phyloP scores from a whole-genome alignment of 2,113 vertebrate species.

The Eulemur rufifrons region DNA sequence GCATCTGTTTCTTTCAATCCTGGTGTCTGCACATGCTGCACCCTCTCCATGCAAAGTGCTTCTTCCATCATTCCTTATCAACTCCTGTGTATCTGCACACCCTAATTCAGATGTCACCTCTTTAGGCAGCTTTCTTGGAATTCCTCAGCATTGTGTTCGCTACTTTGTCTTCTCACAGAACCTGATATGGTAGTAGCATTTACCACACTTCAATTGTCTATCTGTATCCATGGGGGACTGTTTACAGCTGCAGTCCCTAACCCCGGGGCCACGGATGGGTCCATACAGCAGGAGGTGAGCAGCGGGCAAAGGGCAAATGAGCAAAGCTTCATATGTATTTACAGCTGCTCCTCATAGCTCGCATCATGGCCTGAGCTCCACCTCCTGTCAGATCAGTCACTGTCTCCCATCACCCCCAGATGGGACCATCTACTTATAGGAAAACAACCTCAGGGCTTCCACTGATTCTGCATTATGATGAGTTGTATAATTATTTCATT shows the following conservation, averaged over 20 bases:
- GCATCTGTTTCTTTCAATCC: not conserved
- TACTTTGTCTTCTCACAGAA: slow-evolving; percentile 31
- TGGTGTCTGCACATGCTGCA: not conserved
- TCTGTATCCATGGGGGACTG: not conserved
- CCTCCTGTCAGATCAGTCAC: too few species aligned
- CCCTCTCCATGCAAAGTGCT: not conserved
- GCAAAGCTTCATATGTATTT: too few species aligned
- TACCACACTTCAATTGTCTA: not conserved
- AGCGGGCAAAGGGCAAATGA: too few species aligned
- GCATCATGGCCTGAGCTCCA: too few species aligned
- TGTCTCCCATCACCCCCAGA: too few species aligned
- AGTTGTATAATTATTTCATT: too few species aligned
- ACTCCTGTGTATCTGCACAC: not conserved
- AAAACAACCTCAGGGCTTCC: too few species aligned
- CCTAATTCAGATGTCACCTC: not conserved
- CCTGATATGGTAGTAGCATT: not conserved
- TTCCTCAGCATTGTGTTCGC: not conserved
- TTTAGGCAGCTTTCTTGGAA: not conserved
- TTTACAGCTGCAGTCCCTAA: not conserved
- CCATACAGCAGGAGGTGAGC: too few species aligned
- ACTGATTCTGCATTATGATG: too few species aligned
- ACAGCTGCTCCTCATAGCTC: too few species aligned
- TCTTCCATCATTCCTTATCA: not conserved
- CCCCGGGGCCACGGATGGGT: too few species aligned
- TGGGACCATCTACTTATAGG: too few species aligned